Base-by-base conservation (phyloP, 64 coral and sea anemone genomes). In the Catalaphyllia jardinei region DNA sequence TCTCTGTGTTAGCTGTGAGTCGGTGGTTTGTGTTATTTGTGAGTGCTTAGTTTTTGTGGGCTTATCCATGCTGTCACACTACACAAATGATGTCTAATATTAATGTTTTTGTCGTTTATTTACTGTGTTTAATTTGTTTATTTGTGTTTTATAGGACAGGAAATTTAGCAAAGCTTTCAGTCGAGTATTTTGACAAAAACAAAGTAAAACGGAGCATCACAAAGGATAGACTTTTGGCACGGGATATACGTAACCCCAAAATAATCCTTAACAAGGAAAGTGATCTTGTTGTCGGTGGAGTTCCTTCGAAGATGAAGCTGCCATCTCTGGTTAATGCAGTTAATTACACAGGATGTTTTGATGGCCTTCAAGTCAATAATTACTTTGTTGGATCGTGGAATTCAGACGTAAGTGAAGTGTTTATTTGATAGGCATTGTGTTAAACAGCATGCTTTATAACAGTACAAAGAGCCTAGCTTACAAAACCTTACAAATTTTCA, bases 371-470 rank as follows among this genome's bases (percentile, higher is more conserved):
- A 63, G 76, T 92, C 18, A 81, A 92, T n/a, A 18, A 78, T 79
- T 29, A 83, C n/a, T 76, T 67, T 67, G 90, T 92, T 39, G 90
- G 90, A 79, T 69, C 75, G 29, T 92, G 90, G 90, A 87, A 92
- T 28, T 30, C 90, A 22, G 75, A 92, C 20, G 83, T 92, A 72
- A 19, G 74, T 35, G 33, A 35, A 35, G 33, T 35, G 33, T 35
- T 35, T 35, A 35, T 35, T 35, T 35, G n/a, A n/a, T n/a, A n/a
- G n/a, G n/a, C 38, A 39, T 39, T 39, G 2, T 39, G 38, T 39
- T 39, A 39, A 39, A 39, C 38, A 39, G 38, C 38, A 39, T 39
- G 38, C 38, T 4, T 39, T 39, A 39, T 39, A 4, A 4, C 2
- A 39, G 38, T 39, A 39, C 38, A 39, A 39, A 39, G 38, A 2